These are phyloP conservation scores for Drosophila gaucha DNA, from an alignment of 2,888 invertebrate genomes.

Conservation along the genomic window DNA sequence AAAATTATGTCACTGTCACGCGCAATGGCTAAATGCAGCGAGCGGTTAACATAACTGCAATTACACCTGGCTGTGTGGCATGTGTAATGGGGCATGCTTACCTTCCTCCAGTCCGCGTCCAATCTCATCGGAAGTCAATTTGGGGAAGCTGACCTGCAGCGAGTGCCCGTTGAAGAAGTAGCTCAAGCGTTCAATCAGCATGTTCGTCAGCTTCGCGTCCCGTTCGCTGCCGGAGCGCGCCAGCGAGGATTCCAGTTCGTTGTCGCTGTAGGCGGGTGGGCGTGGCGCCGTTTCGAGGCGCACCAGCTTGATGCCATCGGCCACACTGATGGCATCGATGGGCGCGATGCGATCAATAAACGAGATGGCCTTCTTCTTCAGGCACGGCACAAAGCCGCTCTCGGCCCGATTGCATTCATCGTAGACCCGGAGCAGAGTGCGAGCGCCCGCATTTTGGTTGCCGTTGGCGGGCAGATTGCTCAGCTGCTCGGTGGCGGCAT, in stretches of 20 bases:
- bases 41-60: conserved; percentile 68
- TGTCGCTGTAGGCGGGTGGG: conserved; percentile 86
- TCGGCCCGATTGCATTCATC: conserved; percentile 91
- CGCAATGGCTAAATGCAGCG: conserved; percentile 63
- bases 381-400: conserved; percentile 89
- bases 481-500: conserved; percentile 80
- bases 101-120: conserved; percentile 91
- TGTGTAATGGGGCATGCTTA: conserved; percentile 79
- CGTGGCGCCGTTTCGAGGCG: conserved; percentile 85
- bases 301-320: conserved; percentile 89
- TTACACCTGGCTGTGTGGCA: conserved; percentile 29
- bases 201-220: conserved; percentile 88
- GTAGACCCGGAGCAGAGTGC: conserved; percentile 89
- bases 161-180: conserved; percentile 91
- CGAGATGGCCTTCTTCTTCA: conserved; percentile 92
- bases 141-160: conserved; percentile 91
- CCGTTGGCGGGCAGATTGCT: conserved; percentile 44
- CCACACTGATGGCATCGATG: conserved; percentile 88
- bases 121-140: conserved; percentile 88
- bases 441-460: conserved; percentile 87
- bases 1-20: conserved; percentile 80
- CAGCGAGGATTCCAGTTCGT: conserved; percentile 89
- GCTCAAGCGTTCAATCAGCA: conserved; percentile 90
- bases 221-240: conserved; percentile 89
- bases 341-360: conserved; percentile 91